A percentile compares a stretch with the other conserved stretches of the same genome.
phyloP scores from a whole-genome alignment of 2,888 invertebrate species.

The Galeopsomyia nigrocyanea region DNA sequence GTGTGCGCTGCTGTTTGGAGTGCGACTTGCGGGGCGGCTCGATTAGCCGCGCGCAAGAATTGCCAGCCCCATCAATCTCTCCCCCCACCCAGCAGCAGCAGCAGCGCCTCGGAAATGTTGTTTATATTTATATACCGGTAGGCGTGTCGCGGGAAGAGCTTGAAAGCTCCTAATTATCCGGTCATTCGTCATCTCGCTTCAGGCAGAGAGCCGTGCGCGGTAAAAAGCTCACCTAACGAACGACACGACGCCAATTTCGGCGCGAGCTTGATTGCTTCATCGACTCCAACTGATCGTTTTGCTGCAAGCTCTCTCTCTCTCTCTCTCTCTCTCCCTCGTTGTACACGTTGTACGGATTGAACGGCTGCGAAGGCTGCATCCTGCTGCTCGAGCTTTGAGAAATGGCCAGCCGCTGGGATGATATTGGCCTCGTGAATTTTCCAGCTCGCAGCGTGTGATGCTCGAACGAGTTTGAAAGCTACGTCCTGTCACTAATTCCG shows the following conservation, averaged over 20 bases:
- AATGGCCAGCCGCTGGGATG: conserved; percentile 2
- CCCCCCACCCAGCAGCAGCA: conserved; percentile 22
- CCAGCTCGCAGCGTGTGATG: no score
- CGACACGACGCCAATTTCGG: no score
- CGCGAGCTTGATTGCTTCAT: no score
- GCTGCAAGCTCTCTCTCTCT: not conserved
- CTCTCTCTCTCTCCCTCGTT: not conserved
- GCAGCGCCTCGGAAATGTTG: conserved; percentile 51
- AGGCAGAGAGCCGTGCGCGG: no score
- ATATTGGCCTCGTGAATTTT: no score
- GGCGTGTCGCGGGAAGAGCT: conserved; percentile 31
- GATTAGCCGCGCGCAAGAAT: conserved; percentile 51
- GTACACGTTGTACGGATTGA: conserved; percentile 1
- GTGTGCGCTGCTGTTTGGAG: no score
- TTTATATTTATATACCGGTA: conserved; percentile 62
- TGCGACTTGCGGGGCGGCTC: no score
- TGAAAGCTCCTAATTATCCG: conserved; percentile 14
- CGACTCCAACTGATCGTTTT: no score
- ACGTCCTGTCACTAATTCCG: no score
- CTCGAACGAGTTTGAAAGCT: no score
- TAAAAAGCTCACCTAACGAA: no score
- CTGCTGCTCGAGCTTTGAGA: conserved; percentile 30
- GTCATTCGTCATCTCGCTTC: no score
- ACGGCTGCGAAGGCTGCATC: conserved; percentile 25
- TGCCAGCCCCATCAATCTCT: conserved; percentile 61